Conservation (phyloP, 2,113 vertebrate species). For the Sprattus sprattus region DNA sequence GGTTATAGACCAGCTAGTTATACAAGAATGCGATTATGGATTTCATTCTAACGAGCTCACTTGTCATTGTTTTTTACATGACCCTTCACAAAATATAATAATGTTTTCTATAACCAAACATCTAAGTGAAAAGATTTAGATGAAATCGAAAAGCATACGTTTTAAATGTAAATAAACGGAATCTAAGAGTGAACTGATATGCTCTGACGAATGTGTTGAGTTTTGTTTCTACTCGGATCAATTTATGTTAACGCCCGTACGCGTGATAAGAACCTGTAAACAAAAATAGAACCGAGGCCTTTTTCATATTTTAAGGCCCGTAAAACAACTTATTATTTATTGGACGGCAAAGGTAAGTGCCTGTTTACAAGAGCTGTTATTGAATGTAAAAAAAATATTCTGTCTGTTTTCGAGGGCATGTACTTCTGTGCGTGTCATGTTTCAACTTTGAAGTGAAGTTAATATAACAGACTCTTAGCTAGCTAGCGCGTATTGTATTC, state of each 20-base stretch:
- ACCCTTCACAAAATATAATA: neutral
- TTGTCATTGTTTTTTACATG: neutral
- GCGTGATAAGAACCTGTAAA: neutral
- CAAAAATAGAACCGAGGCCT: constrained; percentile 6
- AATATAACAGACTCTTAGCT: neutral
- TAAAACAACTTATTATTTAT: neutral
- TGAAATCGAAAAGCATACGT: neutral
- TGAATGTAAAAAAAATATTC: neutral
- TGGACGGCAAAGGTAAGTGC: neutral
- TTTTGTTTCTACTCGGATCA: neutral
- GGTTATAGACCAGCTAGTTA: neutral
- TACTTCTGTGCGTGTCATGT: neutral
- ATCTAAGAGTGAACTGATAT: neutral
- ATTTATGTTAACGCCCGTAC: neutral
- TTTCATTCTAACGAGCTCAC: neutral
- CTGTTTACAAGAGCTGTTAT: too few species aligned
- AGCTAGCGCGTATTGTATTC: neutral
- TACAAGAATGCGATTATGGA: neutral
- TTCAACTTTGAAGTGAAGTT: neutral
- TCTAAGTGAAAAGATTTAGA: neutral
- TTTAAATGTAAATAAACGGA: neutral
- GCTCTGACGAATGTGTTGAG: neutral
- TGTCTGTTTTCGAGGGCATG: neutral
- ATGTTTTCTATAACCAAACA: neutral
- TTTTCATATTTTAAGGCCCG: neutral